Percentiles rank a stretch among this genome's conserved stretches.
Conservation (phyloP, 2,888 invertebrate species). For the Leptopilina drosophilae region DNA sequence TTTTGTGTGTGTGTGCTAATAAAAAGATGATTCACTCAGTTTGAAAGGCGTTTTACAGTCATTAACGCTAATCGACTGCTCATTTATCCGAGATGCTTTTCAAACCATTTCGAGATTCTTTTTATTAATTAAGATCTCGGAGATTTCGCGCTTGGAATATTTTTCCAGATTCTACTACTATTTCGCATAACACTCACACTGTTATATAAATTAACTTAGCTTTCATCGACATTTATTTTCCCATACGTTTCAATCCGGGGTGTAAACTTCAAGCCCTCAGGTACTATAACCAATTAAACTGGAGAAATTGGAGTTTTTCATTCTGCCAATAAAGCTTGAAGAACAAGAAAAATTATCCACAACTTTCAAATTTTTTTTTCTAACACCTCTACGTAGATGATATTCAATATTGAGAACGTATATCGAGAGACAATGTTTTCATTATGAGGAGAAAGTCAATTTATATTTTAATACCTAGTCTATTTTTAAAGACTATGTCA, state of each 20-base stretch:
- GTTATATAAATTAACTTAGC: not conserved
- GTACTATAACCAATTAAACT: constrained; percentile 10
- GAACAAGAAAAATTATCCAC: not conserved
- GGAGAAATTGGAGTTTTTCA: constrained; percentile 15
- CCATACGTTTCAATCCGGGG: not conserved
- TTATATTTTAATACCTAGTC: no score
- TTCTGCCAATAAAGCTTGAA: not conserved
- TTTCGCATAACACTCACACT: not conserved
- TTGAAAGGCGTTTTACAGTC: constrained; percentile 20
- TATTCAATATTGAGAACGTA: no score
- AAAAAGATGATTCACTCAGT: constrained; percentile 17
- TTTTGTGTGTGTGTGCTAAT: not conserved
- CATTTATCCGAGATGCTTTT: constrained; percentile 22
- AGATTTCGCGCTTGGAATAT: not conserved
- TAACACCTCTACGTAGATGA: not conserved
- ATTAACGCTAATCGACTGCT: constrained; percentile 22
- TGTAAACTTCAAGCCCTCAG: not conserved
- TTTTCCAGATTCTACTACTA: constrained; percentile 5
- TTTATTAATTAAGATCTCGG: constrained; percentile 22
- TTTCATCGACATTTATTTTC: constrained; percentile 25
- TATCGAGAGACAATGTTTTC: not conserved
- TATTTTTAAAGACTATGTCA: no score
- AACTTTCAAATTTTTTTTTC: not conserved
- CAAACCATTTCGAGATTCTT: constrained; percentile 15
- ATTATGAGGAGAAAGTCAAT: not conserved